These are phyloP conservation scores for Zaprionus ghesquierei DNA, from an alignment of 1,140 invertebrate species.

Conservation along the genomic window DNA sequence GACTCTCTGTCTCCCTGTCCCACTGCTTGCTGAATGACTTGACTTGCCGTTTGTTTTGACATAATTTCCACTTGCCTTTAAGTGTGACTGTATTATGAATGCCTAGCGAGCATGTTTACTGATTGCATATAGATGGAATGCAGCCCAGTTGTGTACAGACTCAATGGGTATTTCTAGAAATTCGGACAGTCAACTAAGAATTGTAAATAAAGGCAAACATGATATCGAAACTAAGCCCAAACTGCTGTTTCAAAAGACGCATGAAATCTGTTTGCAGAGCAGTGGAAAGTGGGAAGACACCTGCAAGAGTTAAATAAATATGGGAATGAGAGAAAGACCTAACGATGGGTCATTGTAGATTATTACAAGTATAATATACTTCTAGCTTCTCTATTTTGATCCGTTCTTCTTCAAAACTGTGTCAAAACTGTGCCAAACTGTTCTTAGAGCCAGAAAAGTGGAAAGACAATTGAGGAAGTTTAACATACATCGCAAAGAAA, in stretches of 20 bases:
- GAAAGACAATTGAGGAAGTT: too few relatives aligned
- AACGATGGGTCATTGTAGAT: background rate
- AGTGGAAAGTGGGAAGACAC: too few relatives aligned
- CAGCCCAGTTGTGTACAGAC: constrained; percentile 55
- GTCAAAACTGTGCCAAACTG: too few relatives aligned
- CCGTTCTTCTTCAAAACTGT: too few relatives aligned
- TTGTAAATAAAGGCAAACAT: background rate
- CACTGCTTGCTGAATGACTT: constrained; percentile 37
- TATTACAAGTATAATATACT: too few relatives aligned
- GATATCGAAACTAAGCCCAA: background rate
- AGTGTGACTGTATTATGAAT: constrained; percentile 66
- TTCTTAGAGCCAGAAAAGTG: too few relatives aligned
- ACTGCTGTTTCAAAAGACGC: too few relatives aligned
- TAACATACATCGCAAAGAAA: too few relatives aligned
- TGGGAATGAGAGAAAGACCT: background rate
- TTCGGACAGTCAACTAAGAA: constrained; percentile 2
- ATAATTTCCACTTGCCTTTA: constrained; percentile 70
- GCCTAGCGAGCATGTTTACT: constrained; percentile 59
- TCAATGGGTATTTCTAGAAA: constrained; percentile 6
- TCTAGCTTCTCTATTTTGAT: too few relatives aligned
- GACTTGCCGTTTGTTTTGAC: constrained; percentile 72
- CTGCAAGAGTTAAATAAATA: background rate
- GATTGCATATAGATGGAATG: constrained; percentile 77
- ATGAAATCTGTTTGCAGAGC: background rate
- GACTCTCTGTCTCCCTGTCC: constrained; percentile 11